Base-by-base conservation (phyloP, 2,797 vertebrate species). In the Cynodonichthys magdalenae region DNA sequence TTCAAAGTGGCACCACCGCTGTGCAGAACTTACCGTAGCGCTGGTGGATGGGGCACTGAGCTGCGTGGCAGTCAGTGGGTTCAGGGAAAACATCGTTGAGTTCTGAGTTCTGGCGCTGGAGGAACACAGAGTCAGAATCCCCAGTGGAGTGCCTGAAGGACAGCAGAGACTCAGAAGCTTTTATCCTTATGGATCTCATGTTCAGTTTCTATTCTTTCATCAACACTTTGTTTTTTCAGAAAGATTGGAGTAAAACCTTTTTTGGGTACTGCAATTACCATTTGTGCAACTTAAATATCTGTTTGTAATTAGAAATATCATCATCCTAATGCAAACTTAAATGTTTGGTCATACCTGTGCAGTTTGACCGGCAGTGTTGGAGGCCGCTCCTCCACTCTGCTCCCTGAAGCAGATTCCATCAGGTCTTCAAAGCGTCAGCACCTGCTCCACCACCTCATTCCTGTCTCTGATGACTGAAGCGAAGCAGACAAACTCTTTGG, bases 311-410 rank as follows among this genome's bases (percentile, higher is more conserved):
- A 39, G 11, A 12, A 14, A 39, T 39, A 39, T 0, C 12, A 3
- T 12, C 36, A 10, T 12, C 12, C 10, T 12, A 11, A 39, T 4
- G 2, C 12, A 39, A 39, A 11, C 36, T 15, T 44, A 9, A 15
- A 6, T 17, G 39, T 50, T 29, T 7, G 27, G 20, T 67, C 84
- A 85, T 87, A 94, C 93, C 91, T 89, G 81, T 74, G 90, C 63
- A 89, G 89, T 87, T 93, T 94, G 62, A 81, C 73, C 36, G 93
- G 93, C 75, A 94, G 81, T 2, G 65, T 86, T 10, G 93, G 93
- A 15, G 91, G 89, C 10, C 51, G 59, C 11, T 54, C 59, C 18
- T 82, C 77, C 3, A 1, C 63, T 57, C 58, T 61, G 69, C 54
- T 57, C 42, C 24, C 34, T 45, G 63, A 36, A 60, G 20, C 51